Evolutionary conservation across 2,888 invertebrate genomes (phyloP).

Genomic region (Vanessa cardui): DNA sequence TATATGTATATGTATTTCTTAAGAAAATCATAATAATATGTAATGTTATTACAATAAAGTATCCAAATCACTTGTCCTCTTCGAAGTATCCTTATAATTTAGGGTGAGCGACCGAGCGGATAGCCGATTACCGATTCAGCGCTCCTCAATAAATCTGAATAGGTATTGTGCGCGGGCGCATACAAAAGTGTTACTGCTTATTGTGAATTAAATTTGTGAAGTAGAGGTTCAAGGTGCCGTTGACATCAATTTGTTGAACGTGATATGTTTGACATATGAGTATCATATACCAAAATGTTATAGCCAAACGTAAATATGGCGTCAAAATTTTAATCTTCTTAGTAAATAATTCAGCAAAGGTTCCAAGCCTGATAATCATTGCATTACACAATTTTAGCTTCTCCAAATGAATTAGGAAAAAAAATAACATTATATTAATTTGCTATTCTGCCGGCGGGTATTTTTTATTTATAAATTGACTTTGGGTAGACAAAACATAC

Average conservation of each 20-base stretch:
- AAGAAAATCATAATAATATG: no score
- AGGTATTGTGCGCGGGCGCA: constrained; percentile 73
- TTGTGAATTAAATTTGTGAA: constrained; percentile 66
- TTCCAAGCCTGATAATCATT: no score
- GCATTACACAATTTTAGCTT: no score
- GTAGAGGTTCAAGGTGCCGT: constrained; percentile 62
- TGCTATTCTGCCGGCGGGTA: no score
- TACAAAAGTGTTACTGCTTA: constrained; percentile 64
- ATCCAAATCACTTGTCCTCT: constrained; percentile 48
- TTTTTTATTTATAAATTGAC: no score
- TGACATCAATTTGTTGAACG: constrained; percentile 61
- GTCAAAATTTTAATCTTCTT: not conserved
- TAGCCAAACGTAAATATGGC: not conserved
- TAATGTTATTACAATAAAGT: constrained; percentile 39
- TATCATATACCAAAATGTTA: constrained; percentile 1
- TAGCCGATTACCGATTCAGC: constrained; percentile 66
- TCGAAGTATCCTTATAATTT: constrained; percentile 53
- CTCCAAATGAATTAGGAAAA: no score
- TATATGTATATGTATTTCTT: no score
- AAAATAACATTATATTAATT: no score
- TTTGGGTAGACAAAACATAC: no score
- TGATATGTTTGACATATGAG: constrained; percentile 44
- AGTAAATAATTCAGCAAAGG: no score
- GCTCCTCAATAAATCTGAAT: constrained; percentile 70
- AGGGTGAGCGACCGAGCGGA: constrained; percentile 67